Evolutionary conservation across 2,888 invertebrate species (phyloP).

Genomic region (Xylota segnis): DNA sequence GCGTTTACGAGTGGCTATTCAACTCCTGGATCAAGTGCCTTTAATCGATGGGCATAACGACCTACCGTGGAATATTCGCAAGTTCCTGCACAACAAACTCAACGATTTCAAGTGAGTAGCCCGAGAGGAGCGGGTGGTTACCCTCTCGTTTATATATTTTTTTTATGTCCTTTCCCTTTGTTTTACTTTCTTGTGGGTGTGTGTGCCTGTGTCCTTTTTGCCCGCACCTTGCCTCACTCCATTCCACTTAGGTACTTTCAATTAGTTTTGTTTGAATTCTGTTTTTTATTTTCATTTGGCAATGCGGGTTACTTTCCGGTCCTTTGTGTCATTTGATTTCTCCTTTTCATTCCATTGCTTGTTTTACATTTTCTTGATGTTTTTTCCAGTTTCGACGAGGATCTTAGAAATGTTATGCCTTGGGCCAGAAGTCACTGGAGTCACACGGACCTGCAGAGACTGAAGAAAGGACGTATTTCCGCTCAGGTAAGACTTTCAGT

Average conservation of each 20-base stretch:
- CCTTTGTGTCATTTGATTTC: slow-evolving; percentile 68
- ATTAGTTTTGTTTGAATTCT: slow-evolving; percentile 67
- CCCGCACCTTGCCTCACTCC: slow-evolving; percentile 23
- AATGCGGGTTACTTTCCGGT: slow-evolving; percentile 9
- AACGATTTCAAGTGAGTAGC: slow-evolving; percentile 90
- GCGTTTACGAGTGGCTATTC: slow-evolving; percentile 89
- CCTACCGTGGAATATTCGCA: slow-evolving; percentile 95
- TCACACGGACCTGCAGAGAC: slow-evolving; percentile 91
- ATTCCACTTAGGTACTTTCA: slow-evolving; percentile 51
- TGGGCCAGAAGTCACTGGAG: slow-evolving; percentile 91
- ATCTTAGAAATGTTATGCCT: slow-evolving; percentile 88
- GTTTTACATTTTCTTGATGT: slow-evolving; percentile 61
- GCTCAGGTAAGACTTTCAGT: slow-evolving; percentile 88
- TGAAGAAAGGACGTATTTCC: slow-evolving; percentile 90
- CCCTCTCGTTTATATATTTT: slow-evolving; percentile 21
- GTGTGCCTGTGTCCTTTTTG: slow-evolving; percentile 13
- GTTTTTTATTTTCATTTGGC: slow-evolving; percentile 33
- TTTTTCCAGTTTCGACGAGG: slow-evolving; percentile 87
- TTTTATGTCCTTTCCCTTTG: slow-evolving; percentile 12
- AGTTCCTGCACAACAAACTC: slow-evolving; percentile 94
- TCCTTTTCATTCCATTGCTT: slow-evolving; percentile 61
- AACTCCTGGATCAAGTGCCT: slow-evolving; percentile 91
- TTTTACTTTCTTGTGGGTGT: slow-evolving; percentile 9
- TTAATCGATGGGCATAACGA: slow-evolving; percentile 95
- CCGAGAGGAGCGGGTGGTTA: slow-evolving; percentile 36